A percentile compares a stretch with the other conserved stretches of the same genome.
Evolutionary conservation across 2,113 vertebrate species (phyloP).

Genomic region (Ciconia maguari): DNA sequence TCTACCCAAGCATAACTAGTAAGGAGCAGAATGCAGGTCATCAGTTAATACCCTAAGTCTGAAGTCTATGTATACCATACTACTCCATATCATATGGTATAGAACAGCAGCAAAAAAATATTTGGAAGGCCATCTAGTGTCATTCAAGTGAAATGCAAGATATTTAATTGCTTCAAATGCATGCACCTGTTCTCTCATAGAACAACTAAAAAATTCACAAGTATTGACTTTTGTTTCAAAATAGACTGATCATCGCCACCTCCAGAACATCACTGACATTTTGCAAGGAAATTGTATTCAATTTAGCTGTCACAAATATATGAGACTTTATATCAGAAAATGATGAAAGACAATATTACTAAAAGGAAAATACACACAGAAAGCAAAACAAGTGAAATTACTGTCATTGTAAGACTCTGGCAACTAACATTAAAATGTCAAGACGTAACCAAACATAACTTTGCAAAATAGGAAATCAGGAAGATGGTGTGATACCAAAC

Average conservation of each 20-base stretch:
- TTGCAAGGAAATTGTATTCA: neutral
- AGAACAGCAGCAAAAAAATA: neutral
- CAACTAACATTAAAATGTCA: neutral
- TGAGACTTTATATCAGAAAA: neutral
- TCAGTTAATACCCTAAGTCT: neutral
- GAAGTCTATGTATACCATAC: neutral
- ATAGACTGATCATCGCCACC: neutral
- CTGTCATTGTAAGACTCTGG: neutral
- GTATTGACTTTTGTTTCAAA: neutral
- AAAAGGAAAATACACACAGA: neutral
- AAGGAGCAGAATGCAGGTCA: neutral
- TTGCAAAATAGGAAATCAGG: neutral
- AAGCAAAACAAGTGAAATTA: neutral
- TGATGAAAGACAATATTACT: neutral
- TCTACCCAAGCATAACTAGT: neutral
- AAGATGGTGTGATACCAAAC: neutral
- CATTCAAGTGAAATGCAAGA: neutral
- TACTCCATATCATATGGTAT: neutral
- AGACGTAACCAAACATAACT: neutral
- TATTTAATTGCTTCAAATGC: neutral
- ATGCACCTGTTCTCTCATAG: neutral
- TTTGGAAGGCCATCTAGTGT: conserved; percentile 41
- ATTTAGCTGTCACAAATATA: neutral
- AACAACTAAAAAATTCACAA: neutral
- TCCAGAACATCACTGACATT: neutral